These are phyloP conservation scores for Dromiciops gliroides DNA, from an alignment of 2,113 vertebrate species.

Conservation along the genomic window DNA sequence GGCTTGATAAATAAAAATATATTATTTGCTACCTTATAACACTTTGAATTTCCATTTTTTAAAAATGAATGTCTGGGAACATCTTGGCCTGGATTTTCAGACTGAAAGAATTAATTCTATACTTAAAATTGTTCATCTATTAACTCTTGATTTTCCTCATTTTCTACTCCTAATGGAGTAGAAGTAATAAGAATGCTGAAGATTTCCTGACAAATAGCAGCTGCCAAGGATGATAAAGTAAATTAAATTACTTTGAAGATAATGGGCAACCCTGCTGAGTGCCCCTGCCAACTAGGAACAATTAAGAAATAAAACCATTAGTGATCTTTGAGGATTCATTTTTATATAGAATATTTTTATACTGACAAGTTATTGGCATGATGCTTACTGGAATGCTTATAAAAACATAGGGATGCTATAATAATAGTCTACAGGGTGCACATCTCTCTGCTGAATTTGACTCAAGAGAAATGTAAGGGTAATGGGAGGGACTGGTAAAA, in stretches of 20 bases:
- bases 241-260: conserved; percentile 46
- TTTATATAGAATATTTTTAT: conserved; percentile 39
- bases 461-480: too few species aligned
- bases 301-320: conserved; percentile 56
- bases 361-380: background rate
- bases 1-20: too few species aligned
- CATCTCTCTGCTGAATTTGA: too few species aligned
- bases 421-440: too few species aligned
- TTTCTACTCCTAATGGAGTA: conserved; percentile 15
- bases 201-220: conserved; percentile 35
- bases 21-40: background rate
- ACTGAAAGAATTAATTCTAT: background rate
- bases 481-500: too few species aligned
- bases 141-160: background rate
- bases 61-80: background rate
- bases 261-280: conserved; percentile 52
- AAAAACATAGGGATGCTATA: background rate
- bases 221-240: conserved; percentile 8
- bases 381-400: background rate
- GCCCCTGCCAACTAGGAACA: conserved; percentile 47
- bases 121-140: background rate
- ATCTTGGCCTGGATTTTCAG: background rate
- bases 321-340: conserved; percentile 47
- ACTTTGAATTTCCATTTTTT: background rate
- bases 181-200: conserved; percentile 4